These are phyloP conservation scores for Laupala kohalensis DNA, from an alignment of 1,140 invertebrate genomes.

Conservation along the genomic window DNA sequence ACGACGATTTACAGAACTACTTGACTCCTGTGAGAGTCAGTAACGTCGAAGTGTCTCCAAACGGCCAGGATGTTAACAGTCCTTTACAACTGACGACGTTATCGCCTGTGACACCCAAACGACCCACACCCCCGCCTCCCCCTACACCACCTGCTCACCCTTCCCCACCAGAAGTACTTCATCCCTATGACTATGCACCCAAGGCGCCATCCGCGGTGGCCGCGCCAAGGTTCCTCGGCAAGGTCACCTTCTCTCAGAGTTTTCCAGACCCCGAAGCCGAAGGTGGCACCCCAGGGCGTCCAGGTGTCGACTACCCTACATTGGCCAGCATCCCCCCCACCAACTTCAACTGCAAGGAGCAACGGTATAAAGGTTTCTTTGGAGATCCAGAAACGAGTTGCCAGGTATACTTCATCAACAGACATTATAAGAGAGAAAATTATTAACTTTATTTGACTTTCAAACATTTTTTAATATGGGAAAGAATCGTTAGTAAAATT, in stretches of 20 bases:
- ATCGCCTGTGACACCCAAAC: neutral
- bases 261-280: conserved; percentile 21
- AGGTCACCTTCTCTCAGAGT: neutral
- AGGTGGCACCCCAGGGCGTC: conserved; percentile 57
- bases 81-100: neutral
- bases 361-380: conserved; percentile 81
- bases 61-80: neutral
- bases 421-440: too few species aligned
- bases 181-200: conserved; percentile 1
- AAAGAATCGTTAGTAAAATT: too few species aligned
- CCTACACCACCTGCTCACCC: neutral
- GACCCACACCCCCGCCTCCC: neutral
- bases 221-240: neutral
- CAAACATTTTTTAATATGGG: too few species aligned
- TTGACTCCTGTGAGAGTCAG: neutral
- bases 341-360: conserved; percentile 65
- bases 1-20: neutral
- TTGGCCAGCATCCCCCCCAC: conserved; percentile 62
- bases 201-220: neutral
- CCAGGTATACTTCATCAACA: too few species aligned
- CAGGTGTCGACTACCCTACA: conserved; percentile 71
- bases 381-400: conserved; percentile 74
- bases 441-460: too few species aligned
- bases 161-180: neutral
- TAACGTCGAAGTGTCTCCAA: neutral